phyloP scores from a whole-genome alignment of 2,113 vertebrate genomes.

The Pseudonaja textilis region DNA sequence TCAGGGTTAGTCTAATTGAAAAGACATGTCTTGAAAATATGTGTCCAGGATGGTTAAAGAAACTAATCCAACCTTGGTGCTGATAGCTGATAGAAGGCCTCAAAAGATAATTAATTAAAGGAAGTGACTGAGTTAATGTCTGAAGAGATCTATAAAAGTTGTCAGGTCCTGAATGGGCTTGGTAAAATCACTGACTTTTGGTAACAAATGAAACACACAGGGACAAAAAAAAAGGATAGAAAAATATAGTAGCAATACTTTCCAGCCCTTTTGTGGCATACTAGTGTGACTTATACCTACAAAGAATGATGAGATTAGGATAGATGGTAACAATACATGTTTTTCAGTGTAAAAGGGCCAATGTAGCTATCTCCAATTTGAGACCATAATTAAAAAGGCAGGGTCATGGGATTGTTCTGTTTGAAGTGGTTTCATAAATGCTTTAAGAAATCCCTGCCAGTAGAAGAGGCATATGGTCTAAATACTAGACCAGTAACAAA shows the following conservation, averaged over 20 bases:
- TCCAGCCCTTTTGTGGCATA: slow-evolving; percentile 14
- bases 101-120: not conserved
- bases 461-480: not conserved
- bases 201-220: slow-evolving; percentile 10
- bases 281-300: slow-evolving; percentile 5
- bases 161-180: slow-evolving; percentile 4
- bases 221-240: not conserved
- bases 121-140: slow-evolving; percentile 36
- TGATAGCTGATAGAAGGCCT: not conserved
- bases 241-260: not conserved
- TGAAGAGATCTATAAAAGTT: slow-evolving; percentile 33
- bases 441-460: slow-evolving; percentile 34
- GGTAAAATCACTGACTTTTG: not conserved
- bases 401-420: not conserved
- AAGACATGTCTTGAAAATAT: slow-evolving; percentile 70
- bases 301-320: slow-evolving; percentile 19
- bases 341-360: not conserved
- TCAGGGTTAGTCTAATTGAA: slow-evolving; percentile 75
- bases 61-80: slow-evolving; percentile 43
- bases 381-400: not conserved
- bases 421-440: slow-evolving; percentile 32
- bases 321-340: not conserved
- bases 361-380: slow-evolving; percentile 5
- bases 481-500: not conserved
- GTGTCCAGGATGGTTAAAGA: slow-evolving; percentile 66